These are phyloP conservation scores for Sarcoramphus papa DNA, from an alignment of 2,797 vertebrate species.

Conservation along the genomic window DNA sequence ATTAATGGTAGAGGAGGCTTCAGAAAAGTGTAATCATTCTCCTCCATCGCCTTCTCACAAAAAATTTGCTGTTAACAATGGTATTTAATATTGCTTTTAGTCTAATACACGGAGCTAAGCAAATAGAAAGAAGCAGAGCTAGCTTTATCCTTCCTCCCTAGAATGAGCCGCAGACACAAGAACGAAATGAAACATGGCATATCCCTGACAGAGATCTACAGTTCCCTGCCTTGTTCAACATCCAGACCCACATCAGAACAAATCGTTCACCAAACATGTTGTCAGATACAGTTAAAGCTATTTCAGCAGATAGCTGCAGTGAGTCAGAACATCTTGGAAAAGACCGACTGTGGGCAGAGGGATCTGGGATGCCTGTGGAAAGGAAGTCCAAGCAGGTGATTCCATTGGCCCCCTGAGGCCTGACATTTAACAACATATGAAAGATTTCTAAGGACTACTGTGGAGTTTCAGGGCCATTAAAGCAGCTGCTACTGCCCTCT, in stretches of 20 bases:
- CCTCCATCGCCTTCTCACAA: neutral
- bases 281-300: neutral
- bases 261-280: neutral
- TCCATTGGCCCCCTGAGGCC: neutral
- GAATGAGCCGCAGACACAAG: neutral
- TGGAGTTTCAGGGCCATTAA: constrained; percentile 36
- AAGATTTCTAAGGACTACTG: constrained; percentile 45
- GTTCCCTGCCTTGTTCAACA: neutral
- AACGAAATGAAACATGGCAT: neutral
- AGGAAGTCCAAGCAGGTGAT: neutral
- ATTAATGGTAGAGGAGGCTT: neutral
- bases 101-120: neutral
- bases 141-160: neutral
- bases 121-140: neutral
- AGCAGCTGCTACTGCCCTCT: constrained; percentile 30
- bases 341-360: neutral
- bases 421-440: constrained; percentile 12
- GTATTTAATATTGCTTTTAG: neutral
- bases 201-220: neutral
- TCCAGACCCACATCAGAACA: fast-evolving
- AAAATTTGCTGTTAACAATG: neutral
- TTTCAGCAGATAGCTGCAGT: neutral
- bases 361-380: neutral
- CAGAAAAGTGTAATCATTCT: neutral
- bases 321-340: neutral